Evolutionary conservation across 2,888 invertebrate genomes (phyloP), one percentile per base, ranked within the genome.

Genomic region (Spialia ferax): DNA sequence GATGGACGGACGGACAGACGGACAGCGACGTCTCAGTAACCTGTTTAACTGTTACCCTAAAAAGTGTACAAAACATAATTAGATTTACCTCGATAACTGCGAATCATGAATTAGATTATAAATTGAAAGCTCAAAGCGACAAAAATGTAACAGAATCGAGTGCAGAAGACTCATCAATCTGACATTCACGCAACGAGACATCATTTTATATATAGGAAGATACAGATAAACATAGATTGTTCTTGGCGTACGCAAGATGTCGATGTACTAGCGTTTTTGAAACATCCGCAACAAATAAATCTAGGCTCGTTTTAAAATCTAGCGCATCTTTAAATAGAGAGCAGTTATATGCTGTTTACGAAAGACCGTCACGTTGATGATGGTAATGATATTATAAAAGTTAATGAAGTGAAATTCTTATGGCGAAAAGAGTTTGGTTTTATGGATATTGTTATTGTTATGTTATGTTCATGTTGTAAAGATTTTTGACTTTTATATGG

Each of bases 291-390:
- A 63, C 54, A 54, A 38, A 63, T 54, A 63, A 54, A 63, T 63
- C 52, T 29, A 63, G 63, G 38, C 54, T 42, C 38, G 52, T 62
- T 63, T 63, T 62, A 52, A 63, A 63, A 63, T 63, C 54, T 63
- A 63, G 63, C 54, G 3, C 63, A 15, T 11, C 26, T 63, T 54
- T 18, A 42, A 26, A 54, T 63, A 63, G 13, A 15, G 23, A 23
- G 15, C 8, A 26, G 42, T 42, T 18, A 45, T 26, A 10, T 15
- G 26, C 23, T 42, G 59, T 59, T 42, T 59, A 59, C 13, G 15
- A 8, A 26, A 10, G 52, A 20, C 11, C 18, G 10, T 48, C 18
- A 15, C 8, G 18, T 42, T 42, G 42, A 42, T 42, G 32, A 32
- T 29, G 8, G 29, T 7, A 29, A 29, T 29, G 29, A 29, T 5